phyloP scores from a whole-genome alignment of 1,140 invertebrate genomes.

The Chrysopa pallens region DNA sequence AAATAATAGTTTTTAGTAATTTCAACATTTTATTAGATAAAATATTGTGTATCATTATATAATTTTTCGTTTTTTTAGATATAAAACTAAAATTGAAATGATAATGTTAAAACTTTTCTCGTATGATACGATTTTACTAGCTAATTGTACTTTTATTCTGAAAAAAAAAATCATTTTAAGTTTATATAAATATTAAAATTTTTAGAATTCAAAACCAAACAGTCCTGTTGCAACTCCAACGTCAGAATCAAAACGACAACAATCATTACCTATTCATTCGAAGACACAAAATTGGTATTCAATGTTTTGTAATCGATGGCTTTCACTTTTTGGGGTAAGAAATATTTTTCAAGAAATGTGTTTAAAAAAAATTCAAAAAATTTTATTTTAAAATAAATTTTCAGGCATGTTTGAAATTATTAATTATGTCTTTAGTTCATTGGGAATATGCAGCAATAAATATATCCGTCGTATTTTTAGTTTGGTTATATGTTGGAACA shows the following conservation, averaged over 20 bases:
- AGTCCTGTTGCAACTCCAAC: constrained; percentile 16
- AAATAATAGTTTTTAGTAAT: too few relatives aligned
- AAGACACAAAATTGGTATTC: constrained; percentile 91
- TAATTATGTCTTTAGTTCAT: constrained; percentile 84
- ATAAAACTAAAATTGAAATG: too few relatives aligned
- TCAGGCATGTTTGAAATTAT: constrained; percentile 67
- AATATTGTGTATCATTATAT: too few relatives aligned
- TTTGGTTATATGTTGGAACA: constrained; percentile 87
- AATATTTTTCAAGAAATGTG: constrained; percentile 3
- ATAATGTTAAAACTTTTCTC: too few relatives aligned
- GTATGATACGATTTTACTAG: too few relatives aligned
- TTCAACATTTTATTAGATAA: too few relatives aligned
- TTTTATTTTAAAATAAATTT: constrained; percentile 8
- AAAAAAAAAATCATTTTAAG: too few relatives aligned
- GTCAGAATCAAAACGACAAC: constrained; percentile 27
- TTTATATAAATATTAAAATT: not conserved
- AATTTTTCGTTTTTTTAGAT: too few relatives aligned
- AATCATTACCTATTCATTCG: constrained; percentile 52
- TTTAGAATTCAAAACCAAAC: constrained; percentile 9
- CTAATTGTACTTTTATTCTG: too few relatives aligned
- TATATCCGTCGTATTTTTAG: constrained; percentile 57
- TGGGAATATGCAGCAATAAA: constrained; percentile 80
- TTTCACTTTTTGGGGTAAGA: constrained; percentile 76
- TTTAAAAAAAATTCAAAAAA: not conserved
- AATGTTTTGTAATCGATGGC: constrained; percentile 79